Conservation (phyloP, 1,140 invertebrate species). For the Drosophila erecta region DNA sequence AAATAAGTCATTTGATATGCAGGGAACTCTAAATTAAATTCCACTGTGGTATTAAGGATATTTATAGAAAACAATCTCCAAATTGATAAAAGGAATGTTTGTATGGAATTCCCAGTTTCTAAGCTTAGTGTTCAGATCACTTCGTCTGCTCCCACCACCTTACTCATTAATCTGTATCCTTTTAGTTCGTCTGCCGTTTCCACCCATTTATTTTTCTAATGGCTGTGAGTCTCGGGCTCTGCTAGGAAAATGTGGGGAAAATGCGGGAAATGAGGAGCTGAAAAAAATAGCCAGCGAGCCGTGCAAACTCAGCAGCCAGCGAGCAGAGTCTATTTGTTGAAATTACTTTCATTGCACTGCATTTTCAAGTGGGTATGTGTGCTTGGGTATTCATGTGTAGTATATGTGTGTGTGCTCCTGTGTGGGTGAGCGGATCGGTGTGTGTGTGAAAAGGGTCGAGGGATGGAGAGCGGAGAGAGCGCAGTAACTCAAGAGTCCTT, state of each 20-base stretch:
- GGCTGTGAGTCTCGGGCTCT: slow-evolving; percentile 4
- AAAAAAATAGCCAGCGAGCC: slow-evolving; percentile 38
- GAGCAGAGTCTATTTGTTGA: slow-evolving; percentile 72
- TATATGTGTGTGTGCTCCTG: not conserved
- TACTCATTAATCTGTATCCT: slow-evolving; percentile 44
- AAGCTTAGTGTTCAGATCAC: not conserved
- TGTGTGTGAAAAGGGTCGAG: slow-evolving; percentile 1
- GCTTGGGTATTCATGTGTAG: not conserved
- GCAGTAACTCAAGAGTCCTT: slow-evolving; percentile 73
- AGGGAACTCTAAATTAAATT: not conserved
- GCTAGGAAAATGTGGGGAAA: slow-evolving; percentile 3
- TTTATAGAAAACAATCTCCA: not conserved
- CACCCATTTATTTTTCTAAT: slow-evolving; percentile 41
- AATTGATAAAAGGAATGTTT: too few species aligned
- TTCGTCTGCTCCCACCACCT: slow-evolving; percentile 10
- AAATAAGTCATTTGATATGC: not conserved
- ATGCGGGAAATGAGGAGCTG: slow-evolving; percentile 2
- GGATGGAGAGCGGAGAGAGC: slow-evolving; percentile 27
- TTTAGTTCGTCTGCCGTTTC: slow-evolving; percentile 13
- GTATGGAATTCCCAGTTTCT: not conserved
- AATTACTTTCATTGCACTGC: slow-evolving; percentile 82
- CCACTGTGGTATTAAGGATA: not conserved
- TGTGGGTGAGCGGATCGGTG: not conserved
- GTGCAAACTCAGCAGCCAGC: slow-evolving; percentile 51
- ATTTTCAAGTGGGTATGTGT: slow-evolving; percentile 61